Percentiles rank a stretch among this genome's conserved stretches.
phyloP scores from a whole-genome alignment of 2,113 vertebrate species.

The Petrocephalus zakoni region DNA sequence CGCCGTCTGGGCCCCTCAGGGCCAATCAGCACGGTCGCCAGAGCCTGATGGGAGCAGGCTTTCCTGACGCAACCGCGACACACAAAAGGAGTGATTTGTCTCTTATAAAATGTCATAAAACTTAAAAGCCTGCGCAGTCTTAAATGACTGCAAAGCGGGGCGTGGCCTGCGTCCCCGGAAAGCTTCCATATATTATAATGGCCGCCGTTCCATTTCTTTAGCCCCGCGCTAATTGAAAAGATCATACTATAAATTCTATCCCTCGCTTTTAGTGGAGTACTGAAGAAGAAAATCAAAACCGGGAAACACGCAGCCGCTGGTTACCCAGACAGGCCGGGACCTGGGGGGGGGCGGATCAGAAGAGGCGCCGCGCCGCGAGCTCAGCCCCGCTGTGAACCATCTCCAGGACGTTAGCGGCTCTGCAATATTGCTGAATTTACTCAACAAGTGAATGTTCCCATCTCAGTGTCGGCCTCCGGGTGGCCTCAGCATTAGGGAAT shows the following conservation, averaged over 20 bases:
- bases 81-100: not conserved
- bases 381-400: not conserved
- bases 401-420: not conserved
- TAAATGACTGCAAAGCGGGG: not conserved
- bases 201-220: not conserved
- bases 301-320: not conserved
- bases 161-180: not conserved
- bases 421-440: not conserved
- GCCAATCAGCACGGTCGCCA: not conserved
- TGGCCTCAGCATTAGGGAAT: not conserved
- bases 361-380: not conserved
- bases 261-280: not conserved
- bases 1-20: not conserved
- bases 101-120: not conserved
- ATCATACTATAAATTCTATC: not conserved
- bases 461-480: not conserved
- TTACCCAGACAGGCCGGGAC: not conserved
- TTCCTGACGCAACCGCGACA: not conserved
- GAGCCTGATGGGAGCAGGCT: not conserved
- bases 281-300: not conserved
- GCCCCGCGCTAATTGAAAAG: not conserved
- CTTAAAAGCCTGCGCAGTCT: not conserved
- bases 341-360: not conserved
- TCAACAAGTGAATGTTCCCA: not conserved
- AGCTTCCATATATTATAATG: not conserved